Evolutionary conservation across 1,140 invertebrate genomes (phyloP), one percentile per base, ranked within the genome.

Genomic region (Danaus melanippus): DNA sequence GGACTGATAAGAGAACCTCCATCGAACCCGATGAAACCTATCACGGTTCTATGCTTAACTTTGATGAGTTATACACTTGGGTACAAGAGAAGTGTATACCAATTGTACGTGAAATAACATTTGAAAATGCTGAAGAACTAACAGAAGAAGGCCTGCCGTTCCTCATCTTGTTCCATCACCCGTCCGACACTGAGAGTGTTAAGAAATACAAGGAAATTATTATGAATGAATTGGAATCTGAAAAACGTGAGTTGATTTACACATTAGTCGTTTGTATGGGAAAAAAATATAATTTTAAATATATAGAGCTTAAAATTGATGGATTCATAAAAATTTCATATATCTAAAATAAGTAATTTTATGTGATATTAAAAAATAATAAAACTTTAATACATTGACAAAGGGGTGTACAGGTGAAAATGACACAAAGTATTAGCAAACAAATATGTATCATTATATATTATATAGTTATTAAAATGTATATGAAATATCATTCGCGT

Each of bases 111-210:
- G 97, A 98, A 87, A 99, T 99, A 46, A 99, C 97, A 4, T 99
- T 99, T 87, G 97, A 99, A 88, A 99, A 99, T 90, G 98, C 98
- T 12, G 98, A 99, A 88, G 98, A 99, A 87, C 84, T 99, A 9
- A 99, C 98, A 0, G 98, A 99, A 88, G 98, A 99, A 89, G 98
- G 98, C 10, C 84, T 99, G 63, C 98, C 98, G n/a, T 99, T 99
- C 86, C 89, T 99, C 6, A 99, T 99, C 66, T 84, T 99, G 2
- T 99, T 99, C 85, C 96, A 99, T 74, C 79, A 92, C 62, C 93
- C 96, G 1, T 93, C 95, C 69, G 97, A 99, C 85, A 90, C 89
- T 5, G 92, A 94, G 21, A 95, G 92, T 62, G 92, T 98, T 43
- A 96, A 97, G 75, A 89, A 91, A 63, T 99, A 93, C 77, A 96